These are phyloP conservation scores for Drosophila mojavensis DNA, from an alignment of 1,140 invertebrate species.

Conservation along the genomic window DNA sequence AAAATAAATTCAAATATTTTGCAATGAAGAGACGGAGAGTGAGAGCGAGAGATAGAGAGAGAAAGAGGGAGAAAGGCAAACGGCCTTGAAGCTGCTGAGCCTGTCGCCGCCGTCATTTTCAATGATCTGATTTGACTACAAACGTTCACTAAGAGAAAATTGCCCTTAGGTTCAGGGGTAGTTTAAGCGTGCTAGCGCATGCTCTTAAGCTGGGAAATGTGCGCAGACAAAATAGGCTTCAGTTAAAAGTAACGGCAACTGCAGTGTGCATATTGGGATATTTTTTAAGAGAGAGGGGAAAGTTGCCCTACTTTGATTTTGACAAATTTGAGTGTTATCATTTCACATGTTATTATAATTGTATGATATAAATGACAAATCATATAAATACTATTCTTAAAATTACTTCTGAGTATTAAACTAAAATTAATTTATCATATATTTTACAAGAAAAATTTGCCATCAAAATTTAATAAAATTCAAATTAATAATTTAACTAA, in stretches of 20 bases:
- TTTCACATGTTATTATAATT: neutral
- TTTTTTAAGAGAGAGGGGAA: too few species aligned
- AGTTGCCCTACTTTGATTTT: too few species aligned
- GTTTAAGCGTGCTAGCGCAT: neutral
- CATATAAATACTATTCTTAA: neutral
- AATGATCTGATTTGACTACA: slow-evolving; percentile 16
- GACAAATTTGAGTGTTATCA: neutral
- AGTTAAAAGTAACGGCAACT: too few species aligned
- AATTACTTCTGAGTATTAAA: too few species aligned
- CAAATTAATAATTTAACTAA: neutral
- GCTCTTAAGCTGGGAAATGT: slow-evolving; percentile 14
- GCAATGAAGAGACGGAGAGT: neutral
- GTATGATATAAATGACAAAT: neutral
- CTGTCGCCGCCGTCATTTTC: neutral
- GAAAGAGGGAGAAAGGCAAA: neutral
- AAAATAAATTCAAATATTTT: slow-evolving; percentile 20
- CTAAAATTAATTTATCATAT: too few species aligned
- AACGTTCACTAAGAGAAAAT: slow-evolving; percentile 33
- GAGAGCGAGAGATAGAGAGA: neutral
- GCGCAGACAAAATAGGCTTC: neutral
- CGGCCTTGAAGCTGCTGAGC: slow-evolving; percentile 67
- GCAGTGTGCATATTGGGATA: neutral
- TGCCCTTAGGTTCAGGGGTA: neutral
- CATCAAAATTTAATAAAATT: neutral
- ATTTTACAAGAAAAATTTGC: too few species aligned